Conservation (phyloP, 2,113 vertebrate genomes). For the Sander lucioperca region DNA sequence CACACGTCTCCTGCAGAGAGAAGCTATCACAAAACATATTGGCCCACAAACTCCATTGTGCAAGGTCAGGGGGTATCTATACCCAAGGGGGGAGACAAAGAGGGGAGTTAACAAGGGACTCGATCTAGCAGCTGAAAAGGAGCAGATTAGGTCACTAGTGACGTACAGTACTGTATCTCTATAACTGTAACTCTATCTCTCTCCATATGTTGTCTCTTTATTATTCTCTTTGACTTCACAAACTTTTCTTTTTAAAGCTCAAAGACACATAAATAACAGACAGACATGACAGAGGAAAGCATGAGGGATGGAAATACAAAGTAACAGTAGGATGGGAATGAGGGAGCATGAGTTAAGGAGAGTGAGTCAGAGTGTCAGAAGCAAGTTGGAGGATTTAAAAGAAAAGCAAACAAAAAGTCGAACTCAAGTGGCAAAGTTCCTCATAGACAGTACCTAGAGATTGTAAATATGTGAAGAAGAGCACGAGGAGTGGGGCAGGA, state of each 20-base stretch:
- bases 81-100: background rate
- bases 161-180: background rate
- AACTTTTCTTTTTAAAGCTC: conserved; percentile 12
- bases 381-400: conserved; percentile 31
- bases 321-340: conserved; percentile 19
- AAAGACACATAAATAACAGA: conserved; percentile 13
- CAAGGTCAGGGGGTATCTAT: conserved; percentile 23
- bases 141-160: conserved; percentile 10
- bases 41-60: conserved; percentile 13
- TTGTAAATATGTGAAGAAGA: background rate
- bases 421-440: conserved; percentile 4
- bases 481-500: background rate
- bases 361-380: conserved; percentile 27
- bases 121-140: background rate
- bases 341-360: conserved; percentile 34
- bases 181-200: background rate
- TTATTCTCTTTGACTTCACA: conserved; percentile 14
- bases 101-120: background rate
- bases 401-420: conserved; percentile 9
- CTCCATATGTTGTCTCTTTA: background rate
- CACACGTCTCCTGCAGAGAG: conserved; percentile 30
- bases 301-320: conserved; percentile 13
- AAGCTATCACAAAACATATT: conserved; percentile 54
- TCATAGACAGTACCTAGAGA: background rate
- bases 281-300: background rate